phyloP scores from a whole-genome alignment of 2,888 invertebrate species.

The Archips crataeganus region DNA sequence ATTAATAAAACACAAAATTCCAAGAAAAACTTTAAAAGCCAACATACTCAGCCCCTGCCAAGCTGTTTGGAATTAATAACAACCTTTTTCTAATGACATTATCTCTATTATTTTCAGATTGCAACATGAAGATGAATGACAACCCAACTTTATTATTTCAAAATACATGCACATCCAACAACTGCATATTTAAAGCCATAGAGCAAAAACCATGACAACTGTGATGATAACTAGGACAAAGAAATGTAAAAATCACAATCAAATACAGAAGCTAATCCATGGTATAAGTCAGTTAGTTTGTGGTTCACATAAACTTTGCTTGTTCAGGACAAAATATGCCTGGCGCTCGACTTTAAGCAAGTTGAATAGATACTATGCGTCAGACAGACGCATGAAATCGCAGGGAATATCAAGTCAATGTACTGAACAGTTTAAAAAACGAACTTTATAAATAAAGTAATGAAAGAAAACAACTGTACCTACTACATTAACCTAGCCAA shows the following conservation, averaged over 20 bases:
- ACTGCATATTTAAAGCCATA: slow-evolving; percentile 9
- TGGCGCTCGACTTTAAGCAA: not conserved
- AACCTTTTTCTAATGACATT: not conserved
- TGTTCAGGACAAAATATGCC: not conserved
- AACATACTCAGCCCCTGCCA: not conserved
- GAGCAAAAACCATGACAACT: slow-evolving; percentile 22
- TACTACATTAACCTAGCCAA: slow-evolving; percentile 17
- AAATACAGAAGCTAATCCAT: not conserved
- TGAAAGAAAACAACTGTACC: not conserved
- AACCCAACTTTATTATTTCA: not conserved
- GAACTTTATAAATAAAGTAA: not conserved
- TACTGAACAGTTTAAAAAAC: not conserved
- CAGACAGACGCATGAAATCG: not conserved
- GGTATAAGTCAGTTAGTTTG: not conserved
- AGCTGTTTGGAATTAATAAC: not conserved
- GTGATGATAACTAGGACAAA: not conserved
- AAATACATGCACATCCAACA: slow-evolving; percentile 23
- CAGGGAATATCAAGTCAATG: not conserved
- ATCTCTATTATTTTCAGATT: not conserved
- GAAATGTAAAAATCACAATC: not conserved
- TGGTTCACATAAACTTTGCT: not conserved
- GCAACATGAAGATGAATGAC: not conserved
- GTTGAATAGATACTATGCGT: not conserved
- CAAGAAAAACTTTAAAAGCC: not conserved
- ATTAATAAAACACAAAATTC: not conserved